Conservation (phyloP, 2,888 invertebrate species). For the Lacanobia wlatinum region DNA sequence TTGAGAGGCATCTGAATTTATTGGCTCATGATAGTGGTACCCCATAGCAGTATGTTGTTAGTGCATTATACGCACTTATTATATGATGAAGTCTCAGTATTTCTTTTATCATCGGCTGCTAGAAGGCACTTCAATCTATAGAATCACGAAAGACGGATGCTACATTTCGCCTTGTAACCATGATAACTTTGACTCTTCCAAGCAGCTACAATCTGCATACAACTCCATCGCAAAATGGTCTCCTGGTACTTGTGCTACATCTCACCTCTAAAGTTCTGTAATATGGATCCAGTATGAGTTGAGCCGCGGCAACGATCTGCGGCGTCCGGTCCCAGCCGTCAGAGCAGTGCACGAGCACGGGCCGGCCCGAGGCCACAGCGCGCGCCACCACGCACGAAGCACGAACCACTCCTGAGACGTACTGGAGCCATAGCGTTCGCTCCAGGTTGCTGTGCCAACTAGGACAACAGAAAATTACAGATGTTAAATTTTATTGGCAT, state of each 20-base stretch:
- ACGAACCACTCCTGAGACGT: constrained; percentile 96
- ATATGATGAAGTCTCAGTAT: too few relatives aligned
- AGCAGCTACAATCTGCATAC: neutral
- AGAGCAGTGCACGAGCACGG: constrained; percentile 99
- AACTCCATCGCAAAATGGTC: neutral
- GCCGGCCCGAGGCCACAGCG: constrained; percentile 95
- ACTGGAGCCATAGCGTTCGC: constrained; percentile 97
- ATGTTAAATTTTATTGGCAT: too few relatives aligned
- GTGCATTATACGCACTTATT: too few relatives aligned
- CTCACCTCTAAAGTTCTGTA: constrained; percentile 97
- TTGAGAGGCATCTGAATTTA: too few relatives aligned
- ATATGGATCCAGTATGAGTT: constrained; percentile 97
- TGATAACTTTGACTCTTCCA: neutral
- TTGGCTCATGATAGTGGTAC: too few relatives aligned
- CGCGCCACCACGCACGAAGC: constrained; percentile 95
- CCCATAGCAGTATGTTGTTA: too few relatives aligned
- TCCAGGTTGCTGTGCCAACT: constrained; percentile 98
- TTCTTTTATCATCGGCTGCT: too few relatives aligned
- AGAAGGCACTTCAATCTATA: too few relatives aligned
- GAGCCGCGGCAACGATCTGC: constrained; percentile 98
- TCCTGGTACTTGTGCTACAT: neutral
- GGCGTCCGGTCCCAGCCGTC: constrained; percentile 99
- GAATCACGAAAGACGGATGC: neutral
- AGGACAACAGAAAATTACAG: constrained; percentile 42
- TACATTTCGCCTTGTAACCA: neutral